A percentile compares a stretch with the other conserved stretches of the same genome.
phyloP scores from a whole-genome alignment of 2,113 vertebrate genomes.

The Spea multiplicata region DNA sequence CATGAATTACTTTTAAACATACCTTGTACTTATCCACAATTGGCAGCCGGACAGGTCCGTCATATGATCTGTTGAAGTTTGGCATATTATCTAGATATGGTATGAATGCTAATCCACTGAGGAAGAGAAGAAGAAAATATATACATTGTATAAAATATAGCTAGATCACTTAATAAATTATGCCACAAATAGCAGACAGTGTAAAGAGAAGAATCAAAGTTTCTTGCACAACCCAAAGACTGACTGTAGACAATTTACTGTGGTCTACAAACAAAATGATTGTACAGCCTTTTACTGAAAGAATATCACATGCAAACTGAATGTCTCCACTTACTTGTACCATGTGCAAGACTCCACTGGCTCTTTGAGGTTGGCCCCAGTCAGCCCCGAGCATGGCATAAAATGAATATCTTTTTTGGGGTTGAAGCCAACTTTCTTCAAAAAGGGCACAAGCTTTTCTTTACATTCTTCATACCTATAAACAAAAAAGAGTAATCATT shows the following conservation, averaged over 20 bases:
- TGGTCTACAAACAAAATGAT: too few relatives aligned
- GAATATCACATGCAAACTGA: not conserved
- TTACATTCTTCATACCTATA: conserved; percentile 97
- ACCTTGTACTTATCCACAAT: conserved; percentile 99
- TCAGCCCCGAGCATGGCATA: conserved; percentile 98
- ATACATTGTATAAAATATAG: not conserved
- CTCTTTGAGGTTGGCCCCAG: conserved; percentile 96
- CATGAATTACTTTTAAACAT: conserved; percentile 40
- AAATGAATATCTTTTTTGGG: conserved; percentile 99
- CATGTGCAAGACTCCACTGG: conserved; percentile 86
- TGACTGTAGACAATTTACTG: not conserved
- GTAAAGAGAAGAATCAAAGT: not conserved
- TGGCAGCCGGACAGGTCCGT: conserved; percentile 94
- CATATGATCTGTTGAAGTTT: conserved; percentile 90
- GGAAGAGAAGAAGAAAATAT: conserved; percentile 44
- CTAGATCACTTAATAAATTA: not conserved
- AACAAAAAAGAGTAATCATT: not conserved
- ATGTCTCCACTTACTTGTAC: conserved; percentile 86
- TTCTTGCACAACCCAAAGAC: not conserved
- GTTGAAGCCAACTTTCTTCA: conserved; percentile 99
- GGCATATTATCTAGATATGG: conserved; percentile 96
- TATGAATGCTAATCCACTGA: conserved; percentile 95
- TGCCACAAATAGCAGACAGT: not conserved
- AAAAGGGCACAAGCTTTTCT: conserved; percentile 97
- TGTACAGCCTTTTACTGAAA: too few relatives aligned